Percentiles rank a stretch among this genome's conserved stretches.
Conservation (phyloP, 2,113 vertebrate genomes). For the Pelecanoides urinatrix region DNA sequence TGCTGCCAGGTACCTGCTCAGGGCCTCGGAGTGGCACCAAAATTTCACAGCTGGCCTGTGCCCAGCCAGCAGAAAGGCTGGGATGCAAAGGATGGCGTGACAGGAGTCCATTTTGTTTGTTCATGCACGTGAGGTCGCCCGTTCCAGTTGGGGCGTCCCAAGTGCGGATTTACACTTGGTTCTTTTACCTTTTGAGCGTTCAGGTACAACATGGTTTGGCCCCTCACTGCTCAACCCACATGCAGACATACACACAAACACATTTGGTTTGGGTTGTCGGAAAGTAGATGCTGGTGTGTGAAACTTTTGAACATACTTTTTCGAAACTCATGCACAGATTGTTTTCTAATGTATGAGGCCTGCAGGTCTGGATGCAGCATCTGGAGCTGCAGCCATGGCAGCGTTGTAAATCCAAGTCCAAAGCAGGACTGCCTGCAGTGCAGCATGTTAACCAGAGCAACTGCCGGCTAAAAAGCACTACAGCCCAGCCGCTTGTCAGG, state of each 20-base stretch:
- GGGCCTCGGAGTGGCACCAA: neutral
- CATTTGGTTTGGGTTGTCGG: accelerated
- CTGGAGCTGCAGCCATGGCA: accelerated
- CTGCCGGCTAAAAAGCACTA: neutral
- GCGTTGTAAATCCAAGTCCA: accelerated
- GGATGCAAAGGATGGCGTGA: neutral
- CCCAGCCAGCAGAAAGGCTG: neutral
- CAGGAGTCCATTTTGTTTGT: too few relatives aligned
- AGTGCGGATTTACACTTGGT: accelerated
- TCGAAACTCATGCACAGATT: accelerated
- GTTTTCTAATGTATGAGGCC: neutral
- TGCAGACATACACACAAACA: accelerated
- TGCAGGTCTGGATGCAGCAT: accelerated
- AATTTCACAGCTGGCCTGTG: too few relatives aligned
- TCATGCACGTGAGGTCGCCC: too few relatives aligned
- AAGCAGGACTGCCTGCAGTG: accelerated
- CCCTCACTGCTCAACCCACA: accelerated
- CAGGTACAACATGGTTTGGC: neutral
- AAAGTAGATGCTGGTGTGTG: too few relatives aligned
- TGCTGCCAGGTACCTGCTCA: neutral
- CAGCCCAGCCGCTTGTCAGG: neutral
- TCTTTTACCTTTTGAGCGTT: neutral
- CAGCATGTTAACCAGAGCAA: too few relatives aligned
- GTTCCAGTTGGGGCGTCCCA: accelerated
- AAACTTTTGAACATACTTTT: neutral